Evolutionary conservation across 2,113 vertebrate species (phyloP), one percentile per base, ranked within the genome.

Genomic region (Labeo rohita): DNA sequence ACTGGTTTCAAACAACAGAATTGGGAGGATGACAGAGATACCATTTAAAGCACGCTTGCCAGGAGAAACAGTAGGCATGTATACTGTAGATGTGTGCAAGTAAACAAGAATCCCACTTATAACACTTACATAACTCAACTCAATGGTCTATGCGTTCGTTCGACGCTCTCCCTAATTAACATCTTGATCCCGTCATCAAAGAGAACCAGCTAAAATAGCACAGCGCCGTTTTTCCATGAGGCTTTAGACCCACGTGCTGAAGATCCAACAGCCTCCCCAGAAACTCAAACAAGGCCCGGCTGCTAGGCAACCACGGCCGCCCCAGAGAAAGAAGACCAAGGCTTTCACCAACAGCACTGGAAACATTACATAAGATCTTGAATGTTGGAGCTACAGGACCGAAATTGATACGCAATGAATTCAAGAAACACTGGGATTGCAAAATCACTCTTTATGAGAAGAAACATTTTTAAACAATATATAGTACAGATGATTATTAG

Each of bases 401-500:
- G 28, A 79, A 49, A 73, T 10, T 49, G 54, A 54, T 52, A n/a
- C 15, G 23, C n/a, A 86, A 81, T 65, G 61, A 80, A 86, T 23
- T 18, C 68, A 78, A 79, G 21, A 45, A 23, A 84, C n/a, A 39
- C 21, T 77, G 23, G 6, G 28, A 28, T 63, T 74, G 43, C 10
- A 36, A n/a, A 85, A 90, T 87, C 36, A 80, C 66, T 47, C 74
- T 90, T 90, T 89, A 89, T 88, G 79, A 59, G 84, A 85, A 87
- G 54, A 61, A 61, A 9, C 11, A 45, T 45, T 9, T 63, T 47
- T 23, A 80, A 63, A 39, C 77, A 80, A 23, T 21, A 47, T 9
- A 39, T 54, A 63, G 59, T 63, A 59, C 78, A 28, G 21, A 13
- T 10, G 9, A 59, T 43, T 8, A n/a, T 18, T 13, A 18, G 52